These are phyloP conservation scores for Macrostomum lignano DNA, from an alignment of 1,140 invertebrate species.

Conservation along the genomic window DNA sequence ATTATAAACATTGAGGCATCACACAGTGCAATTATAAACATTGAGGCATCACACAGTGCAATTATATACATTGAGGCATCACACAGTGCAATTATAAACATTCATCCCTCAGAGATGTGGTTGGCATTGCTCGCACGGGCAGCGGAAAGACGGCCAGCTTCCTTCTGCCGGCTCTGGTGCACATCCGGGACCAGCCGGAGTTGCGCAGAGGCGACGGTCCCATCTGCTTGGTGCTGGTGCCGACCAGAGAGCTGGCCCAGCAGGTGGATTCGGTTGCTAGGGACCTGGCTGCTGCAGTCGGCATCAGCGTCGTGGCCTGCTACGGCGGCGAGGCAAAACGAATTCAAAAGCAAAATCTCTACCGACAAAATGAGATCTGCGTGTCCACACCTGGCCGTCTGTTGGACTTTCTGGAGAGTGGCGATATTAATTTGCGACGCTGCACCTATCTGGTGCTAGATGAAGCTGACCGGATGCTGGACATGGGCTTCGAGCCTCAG, in stretches of 20 bases:
- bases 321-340: slow-evolving; percentile 83
- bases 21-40: too few relatives aligned
- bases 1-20: too few relatives aligned
- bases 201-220: slow-evolving; percentile 55
- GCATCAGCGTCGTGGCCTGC: slow-evolving; percentile 59
- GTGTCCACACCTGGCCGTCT: slow-evolving; percentile 60
- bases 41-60: too few relatives aligned
- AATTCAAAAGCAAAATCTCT: slow-evolving; percentile 49
- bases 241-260: slow-evolving; percentile 72
- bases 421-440: slow-evolving; percentile 53
- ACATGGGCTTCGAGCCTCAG: slow-evolving; percentile 97
- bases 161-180: slow-evolving; percentile 45
- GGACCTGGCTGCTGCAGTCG: slow-evolving; percentile 55
- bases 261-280: slow-evolving; percentile 72
- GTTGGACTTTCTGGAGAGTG: slow-evolving; percentile 71
- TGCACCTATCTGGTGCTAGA: slow-evolving; percentile 81
- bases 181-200: slow-evolving; percentile 60
- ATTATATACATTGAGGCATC: too few relatives aligned
- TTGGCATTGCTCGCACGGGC: slow-evolving; percentile 32
- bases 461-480: slow-evolving; percentile 92
- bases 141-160: slow-evolving; percentile 22
- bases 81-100: too few relatives aligned
- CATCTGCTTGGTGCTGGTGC: slow-evolving; percentile 57
- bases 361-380: slow-evolving; percentile 31
- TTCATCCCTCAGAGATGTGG: slow-evolving; percentile 51